Evolutionary conservation across 1,140 invertebrate species (phyloP).

Genomic region (Saccostrea echinata): DNA sequence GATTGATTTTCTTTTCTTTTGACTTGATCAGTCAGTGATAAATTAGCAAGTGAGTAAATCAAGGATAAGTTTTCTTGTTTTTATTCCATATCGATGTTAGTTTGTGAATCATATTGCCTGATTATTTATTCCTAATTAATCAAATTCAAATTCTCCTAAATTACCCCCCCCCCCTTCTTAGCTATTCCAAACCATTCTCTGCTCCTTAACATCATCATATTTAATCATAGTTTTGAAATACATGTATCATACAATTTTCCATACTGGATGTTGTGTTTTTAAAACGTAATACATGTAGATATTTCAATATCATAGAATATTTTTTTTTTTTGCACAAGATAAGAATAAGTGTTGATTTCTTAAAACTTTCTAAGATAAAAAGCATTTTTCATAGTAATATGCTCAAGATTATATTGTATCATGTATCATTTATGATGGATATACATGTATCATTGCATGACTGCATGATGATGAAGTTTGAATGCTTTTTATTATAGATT

Average conservation of each 20-base stretch:
- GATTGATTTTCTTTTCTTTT: background rate
- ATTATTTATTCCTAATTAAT: background rate
- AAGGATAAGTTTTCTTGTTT: background rate
- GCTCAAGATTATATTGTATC: too few relatives aligned
- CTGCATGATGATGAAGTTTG: background rate
- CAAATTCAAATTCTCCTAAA: background rate
- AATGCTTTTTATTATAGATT: background rate
- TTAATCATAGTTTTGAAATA: background rate
- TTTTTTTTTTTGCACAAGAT: background rate
- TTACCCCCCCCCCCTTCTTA: background rate
- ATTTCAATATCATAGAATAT: too few relatives aligned
- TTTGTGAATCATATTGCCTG: slow-evolving; percentile 37
- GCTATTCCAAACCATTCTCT: slow-evolving; percentile 1
- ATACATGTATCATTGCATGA: slow-evolving; percentile 4
- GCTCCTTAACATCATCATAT: background rate
- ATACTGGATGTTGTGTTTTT: background rate
- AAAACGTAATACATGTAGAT: too few relatives aligned
- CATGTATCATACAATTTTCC: background rate
- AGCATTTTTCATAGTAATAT: too few relatives aligned
- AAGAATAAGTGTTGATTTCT: background rate
- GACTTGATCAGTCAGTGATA: slow-evolving; percentile 48
- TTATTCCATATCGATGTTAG: slow-evolving; percentile 26
- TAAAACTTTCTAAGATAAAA: too few relatives aligned
- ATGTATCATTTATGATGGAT: too few relatives aligned
- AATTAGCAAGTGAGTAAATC: slow-evolving; percentile 49